Evolutionary conservation across 1,140 invertebrate genomes (phyloP).

Genomic region (Zeugodacus cucurbitae): DNA sequence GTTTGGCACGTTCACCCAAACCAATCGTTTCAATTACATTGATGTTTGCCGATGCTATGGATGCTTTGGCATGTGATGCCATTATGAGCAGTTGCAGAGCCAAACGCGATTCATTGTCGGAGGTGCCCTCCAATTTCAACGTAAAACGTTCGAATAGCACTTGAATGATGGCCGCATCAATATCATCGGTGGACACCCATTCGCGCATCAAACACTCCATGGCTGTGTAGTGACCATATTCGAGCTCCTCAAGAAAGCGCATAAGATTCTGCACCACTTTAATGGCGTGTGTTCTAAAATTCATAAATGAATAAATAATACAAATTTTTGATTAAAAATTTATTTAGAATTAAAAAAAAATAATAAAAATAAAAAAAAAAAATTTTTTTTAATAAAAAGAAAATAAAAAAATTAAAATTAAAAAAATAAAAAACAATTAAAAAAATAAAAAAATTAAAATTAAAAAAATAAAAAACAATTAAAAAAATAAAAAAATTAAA

Average conservation of each 20-base stretch:
- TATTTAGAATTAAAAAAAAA: background rate
- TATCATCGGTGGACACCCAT: constrained; percentile 74
- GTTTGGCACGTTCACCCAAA: constrained; percentile 52
- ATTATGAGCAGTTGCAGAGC: constrained; percentile 81
- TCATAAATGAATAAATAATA: constrained; percentile 11
- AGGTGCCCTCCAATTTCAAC: constrained; percentile 78
- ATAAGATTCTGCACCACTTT: constrained; percentile 74
- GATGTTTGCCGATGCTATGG: constrained; percentile 69
- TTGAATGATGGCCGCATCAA: constrained; percentile 69
- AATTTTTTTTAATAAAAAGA: too few relatives aligned
- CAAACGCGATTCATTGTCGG: constrained; percentile 74
- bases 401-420: constrained; percentile 6
- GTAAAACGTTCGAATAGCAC: constrained; percentile 86
- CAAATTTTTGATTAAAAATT: background rate
- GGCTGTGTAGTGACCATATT: constrained; percentile 75
- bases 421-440: background rate
- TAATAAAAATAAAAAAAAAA: too few relatives aligned
- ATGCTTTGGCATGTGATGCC: constrained; percentile 72
- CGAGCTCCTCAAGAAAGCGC: constrained; percentile 70
- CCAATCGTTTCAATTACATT: constrained; percentile 69
- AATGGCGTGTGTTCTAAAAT: constrained; percentile 65
- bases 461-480: background rate
- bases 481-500: background rate
- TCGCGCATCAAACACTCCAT: constrained; percentile 76
- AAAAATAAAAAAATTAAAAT: too few relatives aligned